Evolutionary conservation across 2,113 vertebrate species (phyloP).

Genomic region (Podilymbus podiceps): DNA sequence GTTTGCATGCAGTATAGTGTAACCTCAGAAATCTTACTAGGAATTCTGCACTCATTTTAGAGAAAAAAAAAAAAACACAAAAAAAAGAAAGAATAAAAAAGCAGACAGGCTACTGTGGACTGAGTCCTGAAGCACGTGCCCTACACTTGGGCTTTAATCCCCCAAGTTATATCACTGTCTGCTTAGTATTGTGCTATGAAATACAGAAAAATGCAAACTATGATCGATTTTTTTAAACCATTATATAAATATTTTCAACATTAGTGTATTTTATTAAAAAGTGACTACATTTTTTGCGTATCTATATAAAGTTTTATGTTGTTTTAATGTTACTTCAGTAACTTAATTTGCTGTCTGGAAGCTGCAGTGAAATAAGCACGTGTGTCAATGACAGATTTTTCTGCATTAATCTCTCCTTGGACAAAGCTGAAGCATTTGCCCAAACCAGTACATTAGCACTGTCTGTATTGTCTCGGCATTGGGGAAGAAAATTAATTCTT

Average conservation of each 20-base stretch:
- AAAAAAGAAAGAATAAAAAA: background rate
- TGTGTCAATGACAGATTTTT: slow-evolving; percentile 12
- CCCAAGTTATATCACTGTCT: background rate
- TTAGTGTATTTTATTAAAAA: background rate
- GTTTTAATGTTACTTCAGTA: background rate
- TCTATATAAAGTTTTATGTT: background rate
- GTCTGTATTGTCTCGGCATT: background rate
- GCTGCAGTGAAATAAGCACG: background rate
- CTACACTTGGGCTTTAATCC: background rate
- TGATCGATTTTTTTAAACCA: background rate
- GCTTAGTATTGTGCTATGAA: background rate
- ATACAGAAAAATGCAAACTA: background rate
- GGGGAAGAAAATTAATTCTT: slow-evolving; percentile 33
- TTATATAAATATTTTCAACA: background rate
- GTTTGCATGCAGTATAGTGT: background rate
- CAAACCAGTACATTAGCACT: background rate
- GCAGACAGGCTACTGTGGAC: background rate
- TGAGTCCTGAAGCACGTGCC: background rate
- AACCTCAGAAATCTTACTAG: background rate
- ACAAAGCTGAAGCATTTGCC: background rate
- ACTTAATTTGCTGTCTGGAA: background rate
- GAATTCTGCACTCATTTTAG: background rate
- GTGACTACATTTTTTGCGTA: background rate
- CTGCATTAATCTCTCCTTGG: background rate
- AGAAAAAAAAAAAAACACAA: background rate